Conservation (phyloP, 2,888 invertebrate genomes). For the Hanleya hanleyi region DNA sequence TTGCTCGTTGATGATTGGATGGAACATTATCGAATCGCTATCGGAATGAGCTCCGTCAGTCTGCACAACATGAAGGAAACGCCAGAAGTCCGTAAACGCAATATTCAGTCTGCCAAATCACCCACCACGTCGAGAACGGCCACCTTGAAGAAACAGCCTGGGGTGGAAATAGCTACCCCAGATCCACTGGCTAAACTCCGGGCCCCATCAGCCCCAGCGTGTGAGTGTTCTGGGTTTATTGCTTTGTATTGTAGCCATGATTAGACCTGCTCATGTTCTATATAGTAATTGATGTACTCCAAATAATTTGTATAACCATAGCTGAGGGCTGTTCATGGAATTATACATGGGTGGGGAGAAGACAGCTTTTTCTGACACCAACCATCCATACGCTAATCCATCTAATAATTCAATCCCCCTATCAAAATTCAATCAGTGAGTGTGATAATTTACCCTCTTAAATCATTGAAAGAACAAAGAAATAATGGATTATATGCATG, state of each 20-base stretch:
- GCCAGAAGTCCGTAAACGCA: slow-evolving; percentile 37
- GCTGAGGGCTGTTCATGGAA: too few species aligned
- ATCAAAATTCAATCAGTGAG: too few species aligned
- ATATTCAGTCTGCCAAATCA: slow-evolving; percentile 57
- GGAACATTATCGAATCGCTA: slow-evolving; percentile 68
- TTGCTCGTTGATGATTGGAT: slow-evolving; percentile 69
- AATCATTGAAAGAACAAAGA: too few species aligned
- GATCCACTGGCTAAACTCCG: slow-evolving; percentile 31
- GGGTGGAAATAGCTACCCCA: background rate
- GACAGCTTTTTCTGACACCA: too few species aligned
- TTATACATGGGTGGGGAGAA: too few species aligned
- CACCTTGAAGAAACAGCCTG: slow-evolving; percentile 13
- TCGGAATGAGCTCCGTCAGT: slow-evolving; percentile 64
- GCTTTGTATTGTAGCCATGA: background rate
- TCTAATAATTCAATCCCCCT: too few species aligned
- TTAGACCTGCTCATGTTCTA: background rate
- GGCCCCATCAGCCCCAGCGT: slow-evolving; percentile 66
- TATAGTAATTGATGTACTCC: too few species aligned
- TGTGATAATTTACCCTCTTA: too few species aligned
- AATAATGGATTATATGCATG: too few species aligned
- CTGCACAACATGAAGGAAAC: slow-evolving; percentile 47
- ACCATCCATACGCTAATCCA: too few species aligned
- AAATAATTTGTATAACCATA: too few species aligned
- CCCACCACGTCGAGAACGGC: slow-evolving; percentile 44
- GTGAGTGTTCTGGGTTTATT: slow-evolving; percentile 39